Evolutionary conservation across 2,113 vertebrate genomes (phyloP), one percentile per base, ranked within the genome.

Genomic region (Pao palembangensis): DNA sequence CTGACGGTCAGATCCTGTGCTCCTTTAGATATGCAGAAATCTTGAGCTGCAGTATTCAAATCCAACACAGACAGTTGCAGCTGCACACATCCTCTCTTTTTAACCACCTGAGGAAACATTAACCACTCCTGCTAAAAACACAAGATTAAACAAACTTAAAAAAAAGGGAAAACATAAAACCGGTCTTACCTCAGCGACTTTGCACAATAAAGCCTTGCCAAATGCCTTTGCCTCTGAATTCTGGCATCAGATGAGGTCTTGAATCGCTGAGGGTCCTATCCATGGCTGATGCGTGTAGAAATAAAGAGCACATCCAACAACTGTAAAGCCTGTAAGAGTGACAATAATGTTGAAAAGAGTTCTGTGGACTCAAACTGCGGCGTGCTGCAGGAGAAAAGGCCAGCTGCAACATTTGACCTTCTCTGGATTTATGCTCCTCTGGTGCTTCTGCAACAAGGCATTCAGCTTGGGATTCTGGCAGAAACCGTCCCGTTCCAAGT

Each of bases 241-340:
- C 88, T 3, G 90, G 90, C 91, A 91, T 95, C 59, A 96, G 91
- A 6, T 94, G 19, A 96, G 72, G 60, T 94, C 94, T 65, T 95
- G 54, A 67, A 89, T 90, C n/a, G 93, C 8, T 0, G 81, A 42
- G 0, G 76, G 71, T 1, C 92, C 92, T 41, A 79, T 87, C 89
- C 89, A 92, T 14, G 92, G 48, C 91, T 92, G 73, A n/a, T 94
- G 95, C 1, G 79, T 91, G 84, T 91, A 93, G 70, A 82, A 94
- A 76, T 91, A 95, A 0, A 96, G 64, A 1, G 80, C 89, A 0
- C 81, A 95, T 13, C 93, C 94, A 0, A 92, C 83, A 3, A 85
- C 4, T 14, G 81, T 84, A 21, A 87, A 80, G 18, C 91, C 91
- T 93, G 8, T 12, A 58, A 28, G 13, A 4, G 63, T 21, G 71